These are phyloP conservation scores for Colius striatus DNA, from an alignment of 2,113 vertebrate genomes.

Conservation along the genomic window DNA sequence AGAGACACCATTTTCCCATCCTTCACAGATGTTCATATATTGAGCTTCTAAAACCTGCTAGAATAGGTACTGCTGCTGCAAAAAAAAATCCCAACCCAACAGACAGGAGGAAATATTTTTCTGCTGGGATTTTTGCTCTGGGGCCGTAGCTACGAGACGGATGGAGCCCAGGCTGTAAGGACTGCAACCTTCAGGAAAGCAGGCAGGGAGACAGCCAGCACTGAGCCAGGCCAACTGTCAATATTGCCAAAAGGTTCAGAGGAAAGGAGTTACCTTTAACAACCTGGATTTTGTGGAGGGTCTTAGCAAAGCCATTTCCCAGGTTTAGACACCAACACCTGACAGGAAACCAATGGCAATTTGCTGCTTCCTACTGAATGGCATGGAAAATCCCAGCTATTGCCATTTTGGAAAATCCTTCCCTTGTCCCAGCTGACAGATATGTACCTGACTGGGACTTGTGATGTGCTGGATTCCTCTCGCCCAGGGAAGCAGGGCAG, in stretches of 20 bases:
- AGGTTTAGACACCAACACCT: background rate
- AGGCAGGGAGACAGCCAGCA: background rate
- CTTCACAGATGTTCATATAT: background rate
- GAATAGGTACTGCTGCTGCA: background rate
- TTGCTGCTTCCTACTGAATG: background rate
- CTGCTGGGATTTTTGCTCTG: background rate
- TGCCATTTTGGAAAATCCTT: background rate
- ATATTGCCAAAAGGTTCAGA: background rate
- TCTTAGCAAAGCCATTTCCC: background rate
- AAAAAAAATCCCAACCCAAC: background rate
- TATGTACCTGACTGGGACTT: conserved; percentile 79
- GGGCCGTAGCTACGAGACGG: background rate
- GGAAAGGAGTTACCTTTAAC: background rate
- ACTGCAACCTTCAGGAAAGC: background rate
- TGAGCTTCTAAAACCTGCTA: background rate
- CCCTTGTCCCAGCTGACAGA: background rate
- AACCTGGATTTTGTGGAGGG: background rate
- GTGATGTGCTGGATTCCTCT: conserved; percentile 66
- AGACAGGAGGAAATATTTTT: background rate
- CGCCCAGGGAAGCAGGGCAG: conserved; percentile 24
- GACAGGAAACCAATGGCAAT: background rate
- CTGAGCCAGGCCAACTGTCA: background rate
- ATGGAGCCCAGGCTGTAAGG: background rate
- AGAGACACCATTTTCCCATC: background rate
- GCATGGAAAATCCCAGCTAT: background rate